phyloP scores from a whole-genome alignment of 2,888 invertebrate genomes.

The Amphipoea oculea region DNA sequence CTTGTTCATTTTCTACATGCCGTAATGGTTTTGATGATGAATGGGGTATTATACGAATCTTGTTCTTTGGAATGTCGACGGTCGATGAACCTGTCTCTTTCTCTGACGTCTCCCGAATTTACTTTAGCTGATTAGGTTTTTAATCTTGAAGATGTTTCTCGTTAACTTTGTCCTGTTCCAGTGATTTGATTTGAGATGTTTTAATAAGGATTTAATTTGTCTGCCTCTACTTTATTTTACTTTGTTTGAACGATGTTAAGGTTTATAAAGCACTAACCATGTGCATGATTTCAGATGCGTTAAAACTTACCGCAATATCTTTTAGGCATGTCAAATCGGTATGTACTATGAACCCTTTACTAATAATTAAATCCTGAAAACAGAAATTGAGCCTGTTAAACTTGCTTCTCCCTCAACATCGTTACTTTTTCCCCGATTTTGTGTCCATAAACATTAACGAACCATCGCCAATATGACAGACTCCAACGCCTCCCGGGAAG shows the following conservation, averaged over 20 bases:
- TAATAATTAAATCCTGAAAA: neutral
- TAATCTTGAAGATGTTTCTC: slow-evolving; percentile 43
- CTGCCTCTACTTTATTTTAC: neutral
- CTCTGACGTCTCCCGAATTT: slow-evolving; percentile 41
- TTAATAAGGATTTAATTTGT: slow-evolving; percentile 6
- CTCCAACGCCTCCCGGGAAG: slow-evolving; percentile 53
- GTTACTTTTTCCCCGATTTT: slow-evolving; percentile 6
- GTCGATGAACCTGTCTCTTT: slow-evolving; percentile 42
- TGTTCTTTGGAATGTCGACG: slow-evolving; percentile 60
- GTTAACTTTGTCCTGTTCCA: slow-evolving; percentile 14
- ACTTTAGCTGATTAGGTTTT: slow-evolving; percentile 48
- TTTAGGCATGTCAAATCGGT: neutral
- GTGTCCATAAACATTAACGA: slow-evolving; percentile 51
- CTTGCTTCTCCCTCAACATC: neutral
- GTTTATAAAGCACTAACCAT: neutral
- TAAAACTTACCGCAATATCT: neutral
- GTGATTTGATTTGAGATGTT: slow-evolving; percentile 35
- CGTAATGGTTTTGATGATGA: slow-evolving; percentile 69
- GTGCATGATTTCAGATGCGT: neutral
- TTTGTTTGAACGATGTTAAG: neutral
- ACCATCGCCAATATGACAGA: slow-evolving; percentile 39
- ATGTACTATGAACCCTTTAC: neutral
- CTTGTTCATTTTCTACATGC: slow-evolving; percentile 63
- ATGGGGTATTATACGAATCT: slow-evolving; percentile 66
- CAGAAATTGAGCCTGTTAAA: neutral